A percentile compares a stretch with the other conserved stretches of the same genome.
phyloP scores from a whole-genome alignment of 2,113 vertebrate genomes.

The Maccullochella peelii region DNA sequence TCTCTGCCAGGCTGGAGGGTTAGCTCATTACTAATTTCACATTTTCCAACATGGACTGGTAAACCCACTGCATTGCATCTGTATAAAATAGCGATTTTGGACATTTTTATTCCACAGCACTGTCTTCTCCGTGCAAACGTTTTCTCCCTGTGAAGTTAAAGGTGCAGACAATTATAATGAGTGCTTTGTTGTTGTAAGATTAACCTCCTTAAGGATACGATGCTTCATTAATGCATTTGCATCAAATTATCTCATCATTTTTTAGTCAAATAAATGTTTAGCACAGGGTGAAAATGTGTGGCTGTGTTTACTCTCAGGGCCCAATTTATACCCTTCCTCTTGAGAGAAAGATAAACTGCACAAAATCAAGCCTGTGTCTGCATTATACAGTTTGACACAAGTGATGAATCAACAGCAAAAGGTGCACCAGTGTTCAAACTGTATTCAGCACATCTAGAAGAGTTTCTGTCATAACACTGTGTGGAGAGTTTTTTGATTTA shows the following conservation, averaged over 20 bases:
- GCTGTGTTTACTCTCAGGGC: conserved; percentile 23
- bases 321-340: conserved; percentile 25
- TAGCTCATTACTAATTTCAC: conserved; percentile 58
- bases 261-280: conserved; percentile 30
- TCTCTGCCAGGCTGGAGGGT: conserved; percentile 48
- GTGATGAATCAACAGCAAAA: conserved; percentile 45
- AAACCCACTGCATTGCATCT: conserved; percentile 34
- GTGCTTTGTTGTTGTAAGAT: conserved; percentile 25
- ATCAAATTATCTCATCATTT: conserved; percentile 33
- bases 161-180: conserved; percentile 8
- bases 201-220: conserved; percentile 13
- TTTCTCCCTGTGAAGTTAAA: conserved; percentile 11
- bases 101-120: conserved; percentile 30
- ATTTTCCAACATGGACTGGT: conserved; percentile 49
- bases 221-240: conserved; percentile 26
- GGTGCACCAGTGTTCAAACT: conserved; percentile 34
- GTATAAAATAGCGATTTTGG: conserved; percentile 38
- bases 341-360: conserved; percentile 25
- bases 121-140: conserved; percentile 17
- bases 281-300: background rate
- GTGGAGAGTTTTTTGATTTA: conserved; percentile 31
- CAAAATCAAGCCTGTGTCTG: conserved; percentile 30
- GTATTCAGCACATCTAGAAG: conserved; percentile 17
- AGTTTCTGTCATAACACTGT: conserved; percentile 46
- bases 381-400: conserved; percentile 39